phyloP scores from a whole-genome alignment of 2,113 vertebrate genomes.

The Pitta sordida region DNA sequence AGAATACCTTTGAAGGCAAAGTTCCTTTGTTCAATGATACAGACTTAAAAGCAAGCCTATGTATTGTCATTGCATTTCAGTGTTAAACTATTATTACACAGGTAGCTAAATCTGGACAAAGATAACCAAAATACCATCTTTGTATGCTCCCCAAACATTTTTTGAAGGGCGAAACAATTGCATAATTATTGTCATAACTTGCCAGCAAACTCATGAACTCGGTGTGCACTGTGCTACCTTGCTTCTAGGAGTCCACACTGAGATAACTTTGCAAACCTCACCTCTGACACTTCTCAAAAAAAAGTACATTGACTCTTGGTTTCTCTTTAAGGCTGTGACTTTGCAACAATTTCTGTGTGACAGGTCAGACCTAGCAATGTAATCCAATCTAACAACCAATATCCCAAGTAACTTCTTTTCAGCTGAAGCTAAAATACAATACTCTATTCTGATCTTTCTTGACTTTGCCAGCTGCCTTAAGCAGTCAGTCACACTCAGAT shows the following conservation, averaged over 20 bases:
- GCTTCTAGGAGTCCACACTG: background rate
- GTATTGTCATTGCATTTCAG: background rate
- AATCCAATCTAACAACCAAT: background rate
- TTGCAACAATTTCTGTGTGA: background rate
- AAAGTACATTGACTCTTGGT: background rate
- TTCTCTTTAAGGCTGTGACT: background rate
- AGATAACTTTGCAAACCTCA: background rate
- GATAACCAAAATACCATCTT: background rate
- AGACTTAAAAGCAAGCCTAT: background rate
- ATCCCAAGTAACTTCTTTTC: background rate
- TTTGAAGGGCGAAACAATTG: background rate
- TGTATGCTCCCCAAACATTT: background rate
- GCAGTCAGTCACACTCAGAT: background rate
- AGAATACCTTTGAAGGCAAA: background rate
- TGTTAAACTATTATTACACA: constrained; percentile 13
- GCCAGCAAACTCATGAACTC: background rate
- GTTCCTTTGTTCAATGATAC: background rate
- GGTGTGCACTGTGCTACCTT: background rate
- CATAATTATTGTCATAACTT: constrained; percentile 21
- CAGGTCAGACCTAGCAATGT: background rate
- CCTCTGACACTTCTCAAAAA: background rate
- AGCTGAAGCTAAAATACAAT: background rate
- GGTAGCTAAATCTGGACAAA: constrained; percentile 16
- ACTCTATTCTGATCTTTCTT: background rate
- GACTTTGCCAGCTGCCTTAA: background rate